phyloP scores from a whole-genome alignment of 2,797 vertebrate species.

The Podarcis lilfordi region DNA sequence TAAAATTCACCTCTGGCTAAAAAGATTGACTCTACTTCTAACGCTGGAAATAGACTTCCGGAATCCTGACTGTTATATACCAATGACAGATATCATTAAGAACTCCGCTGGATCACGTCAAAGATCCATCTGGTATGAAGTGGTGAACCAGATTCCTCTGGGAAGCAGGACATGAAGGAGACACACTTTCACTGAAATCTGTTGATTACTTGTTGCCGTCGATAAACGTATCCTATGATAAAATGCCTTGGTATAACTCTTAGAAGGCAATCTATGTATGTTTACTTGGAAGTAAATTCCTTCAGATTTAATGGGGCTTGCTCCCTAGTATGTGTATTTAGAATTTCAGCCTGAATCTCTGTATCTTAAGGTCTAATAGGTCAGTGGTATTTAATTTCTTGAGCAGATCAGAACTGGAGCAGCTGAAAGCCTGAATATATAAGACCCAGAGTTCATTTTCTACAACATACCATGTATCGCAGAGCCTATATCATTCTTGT shows the following conservation, averaged over 20 bases:
- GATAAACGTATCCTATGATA: not conserved
- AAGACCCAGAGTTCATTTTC: not conserved
- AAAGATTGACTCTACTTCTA: not conserved
- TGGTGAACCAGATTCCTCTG: not conserved
- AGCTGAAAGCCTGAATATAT: not conserved
- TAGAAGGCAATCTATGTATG: not conserved
- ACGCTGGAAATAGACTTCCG: not conserved
- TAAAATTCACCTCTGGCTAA: not conserved
- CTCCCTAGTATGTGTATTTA: not conserved
- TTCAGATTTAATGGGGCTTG: not conserved
- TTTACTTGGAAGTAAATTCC: not conserved
- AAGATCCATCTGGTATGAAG: not conserved
- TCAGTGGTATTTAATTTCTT: not conserved
- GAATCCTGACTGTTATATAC: not conserved
- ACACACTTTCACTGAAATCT: not conserved
- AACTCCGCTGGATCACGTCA: not conserved
- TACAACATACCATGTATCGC: not conserved
- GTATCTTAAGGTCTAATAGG: not conserved
- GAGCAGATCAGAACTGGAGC: not conserved
- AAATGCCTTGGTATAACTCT: not conserved
- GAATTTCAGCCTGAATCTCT: not conserved
- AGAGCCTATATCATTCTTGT: not conserved
- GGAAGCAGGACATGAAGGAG: not conserved
- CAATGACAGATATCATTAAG: not conserved
- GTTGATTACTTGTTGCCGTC: not conserved